These are phyloP conservation scores for Catocala sponsa DNA, from an alignment of 2,888 invertebrate species.

Conservation along the genomic window DNA sequence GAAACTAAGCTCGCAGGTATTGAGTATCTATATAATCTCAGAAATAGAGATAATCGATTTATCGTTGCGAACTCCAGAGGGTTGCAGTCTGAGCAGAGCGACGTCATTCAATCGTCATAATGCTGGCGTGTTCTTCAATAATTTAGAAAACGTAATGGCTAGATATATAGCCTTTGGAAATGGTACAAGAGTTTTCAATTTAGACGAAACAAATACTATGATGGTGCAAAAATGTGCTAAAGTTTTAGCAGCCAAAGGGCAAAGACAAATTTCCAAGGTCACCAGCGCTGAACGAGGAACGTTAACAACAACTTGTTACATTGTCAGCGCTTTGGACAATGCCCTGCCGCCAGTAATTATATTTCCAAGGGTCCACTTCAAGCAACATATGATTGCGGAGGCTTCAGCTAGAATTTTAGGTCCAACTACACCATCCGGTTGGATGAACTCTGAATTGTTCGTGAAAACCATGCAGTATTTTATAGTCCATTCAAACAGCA, in stretches of 20 bases:
- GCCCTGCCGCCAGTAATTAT: slow-evolving; percentile 8
- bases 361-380: slow-evolving; percentile 9
- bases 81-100: slow-evolving; percentile 39
- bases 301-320: slow-evolving; percentile 12
- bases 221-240: slow-evolving; percentile 60
- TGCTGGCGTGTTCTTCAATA: slow-evolving; percentile 19
- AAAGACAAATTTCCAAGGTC: slow-evolving; percentile 32
- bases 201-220: slow-evolving; percentile 61
- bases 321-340: slow-evolving; percentile 1
- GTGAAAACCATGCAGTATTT: slow-evolving; percentile 62
- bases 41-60: slow-evolving; percentile 34
- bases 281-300: slow-evolving; percentile 44
- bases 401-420: slow-evolving; percentile 65
- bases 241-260: slow-evolving; percentile 52
- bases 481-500: slow-evolving; percentile 43
- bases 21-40: slow-evolving; percentile 36
- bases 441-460: slow-evolving; percentile 64
- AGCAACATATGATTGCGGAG: slow-evolving; percentile 56
- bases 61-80: slow-evolving; percentile 29
- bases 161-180: neutral
- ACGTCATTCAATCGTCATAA: slow-evolving; percentile 44
- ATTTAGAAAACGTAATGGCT: slow-evolving; percentile 5
- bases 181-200: slow-evolving; percentile 37
- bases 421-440: slow-evolving; percentile 59
- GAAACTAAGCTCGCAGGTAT: slow-evolving; percentile 36